A percentile compares a stretch with the other conserved stretches of the same genome.
Conservation (phyloP, 2,888 invertebrate species). For the Nomada goodeniana region DNA sequence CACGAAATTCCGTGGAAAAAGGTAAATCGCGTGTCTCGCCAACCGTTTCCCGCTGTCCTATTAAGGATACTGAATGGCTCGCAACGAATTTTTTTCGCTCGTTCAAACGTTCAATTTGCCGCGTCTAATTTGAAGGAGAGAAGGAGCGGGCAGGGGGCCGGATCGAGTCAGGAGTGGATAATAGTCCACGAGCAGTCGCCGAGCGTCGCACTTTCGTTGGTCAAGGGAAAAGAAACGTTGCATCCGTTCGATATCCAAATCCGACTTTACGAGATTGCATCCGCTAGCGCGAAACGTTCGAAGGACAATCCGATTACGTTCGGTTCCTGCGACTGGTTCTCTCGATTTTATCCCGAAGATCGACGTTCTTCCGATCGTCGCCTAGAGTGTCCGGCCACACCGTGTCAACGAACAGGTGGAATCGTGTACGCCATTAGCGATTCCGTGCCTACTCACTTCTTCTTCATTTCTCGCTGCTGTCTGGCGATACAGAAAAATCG, state of each 20-base stretch:
- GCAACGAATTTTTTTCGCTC: background rate
- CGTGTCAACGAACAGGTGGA: background rate
- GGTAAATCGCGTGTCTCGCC: background rate
- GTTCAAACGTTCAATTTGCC: background rate
- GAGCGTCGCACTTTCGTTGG: background rate
- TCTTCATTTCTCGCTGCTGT: conserved; percentile 64
- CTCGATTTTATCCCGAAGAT: background rate
- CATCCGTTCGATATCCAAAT: conserved; percentile 32
- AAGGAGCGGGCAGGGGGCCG: background rate
- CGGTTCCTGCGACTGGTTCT: background rate
- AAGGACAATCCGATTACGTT: conserved; percentile 53
- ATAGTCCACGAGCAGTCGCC: background rate
- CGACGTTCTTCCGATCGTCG: background rate
- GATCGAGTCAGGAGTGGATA: background rate
- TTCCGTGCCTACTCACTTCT: conserved; percentile 69
- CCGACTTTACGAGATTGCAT: conserved; percentile 49
- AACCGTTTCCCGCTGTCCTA: background rate
- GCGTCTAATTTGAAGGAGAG: background rate
- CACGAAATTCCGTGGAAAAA: background rate
- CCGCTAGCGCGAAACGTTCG: conserved; percentile 37
- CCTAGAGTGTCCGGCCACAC: background rate
- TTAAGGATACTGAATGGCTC: background rate
- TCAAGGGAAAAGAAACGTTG: background rate
- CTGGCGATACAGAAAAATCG: conserved; percentile 76
- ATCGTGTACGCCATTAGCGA: background rate